Evolutionary conservation across 92 coral and sea anemone genomes (phyloP).

Genomic region (Porites lobata): DNA sequence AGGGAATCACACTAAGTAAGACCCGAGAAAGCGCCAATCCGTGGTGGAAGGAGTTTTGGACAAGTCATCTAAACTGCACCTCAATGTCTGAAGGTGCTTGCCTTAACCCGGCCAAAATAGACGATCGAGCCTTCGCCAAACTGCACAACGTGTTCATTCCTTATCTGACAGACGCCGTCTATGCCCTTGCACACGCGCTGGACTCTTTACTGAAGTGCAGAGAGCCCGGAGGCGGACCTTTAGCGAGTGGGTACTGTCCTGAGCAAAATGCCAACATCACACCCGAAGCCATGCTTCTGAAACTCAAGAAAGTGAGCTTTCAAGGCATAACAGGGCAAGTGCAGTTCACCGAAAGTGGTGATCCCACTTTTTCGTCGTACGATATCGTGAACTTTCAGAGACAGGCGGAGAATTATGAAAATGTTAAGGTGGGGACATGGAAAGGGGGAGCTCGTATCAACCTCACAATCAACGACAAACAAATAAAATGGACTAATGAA

Average conservation of each 20-base stretch:
- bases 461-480: constrained; percentile 1
- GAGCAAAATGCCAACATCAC: constrained; percentile 5
- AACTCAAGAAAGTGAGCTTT: constrained; percentile 67
- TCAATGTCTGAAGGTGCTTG: constrained; percentile 20
- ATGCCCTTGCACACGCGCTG: constrained; percentile 78
- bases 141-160: constrained; percentile 76
- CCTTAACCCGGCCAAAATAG: constrained; percentile 14
- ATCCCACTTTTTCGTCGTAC: constrained; percentile 67
- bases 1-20: constrained; percentile 45
- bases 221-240: constrained; percentile 14
- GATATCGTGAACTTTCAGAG: constrained; percentile 77
- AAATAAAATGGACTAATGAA: neutral
- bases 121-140: constrained; percentile 44
- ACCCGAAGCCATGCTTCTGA: constrained; percentile 56
- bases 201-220: constrained; percentile 48
- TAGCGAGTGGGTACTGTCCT: constrained; percentile 44
- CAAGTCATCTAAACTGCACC: constrained; percentile 49
- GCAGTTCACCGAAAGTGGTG: constrained; percentile 65
- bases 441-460: constrained; percentile 19
- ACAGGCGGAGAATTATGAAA: constrained; percentile 17
- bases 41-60: constrained; percentile 87
- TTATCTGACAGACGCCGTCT: constrained; percentile 79
- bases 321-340: constrained; percentile 74
- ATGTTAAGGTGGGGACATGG: constrained; percentile 80
- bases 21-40: constrained; percentile 54